Evolutionary conservation across 2,113 vertebrate genomes (phyloP), one percentile per base, ranked within the genome.

Genomic region (Dasyurus viverrinus): DNA sequence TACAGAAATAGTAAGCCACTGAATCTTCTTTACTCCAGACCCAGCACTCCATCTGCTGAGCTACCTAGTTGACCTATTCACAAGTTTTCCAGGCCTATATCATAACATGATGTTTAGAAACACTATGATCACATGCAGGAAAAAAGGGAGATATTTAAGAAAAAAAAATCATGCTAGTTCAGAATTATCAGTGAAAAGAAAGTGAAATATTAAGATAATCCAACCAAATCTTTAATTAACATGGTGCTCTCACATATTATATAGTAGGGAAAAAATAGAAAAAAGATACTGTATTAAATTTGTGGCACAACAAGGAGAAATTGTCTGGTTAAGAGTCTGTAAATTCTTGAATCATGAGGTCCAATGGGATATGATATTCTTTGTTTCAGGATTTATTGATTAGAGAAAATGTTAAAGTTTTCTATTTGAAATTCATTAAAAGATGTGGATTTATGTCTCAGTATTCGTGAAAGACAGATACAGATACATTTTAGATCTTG

Each of bases 371-470:
- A 84, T 26, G 60, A 50, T 30, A 55, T 6, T 53, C 57, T 6
- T 27, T 68, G 47, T 10, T 95, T 95, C 91, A 54, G 27, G 0
- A 42, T 96, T 93, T 95, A 50, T 90, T 95, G 95, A 95, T 96
- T 90, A 97, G 46, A 95, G 53, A 36, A 92, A 90, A 8, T 89
- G 94, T 8, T 23, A 93, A 46, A 95, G 48, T 26, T 96, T 90
- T 91, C 1, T 76, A 90, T 94, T 97, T 93, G 52, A 95, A 91
- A 90, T 53, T 60, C 57, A 91, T 89, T 96, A 94, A 42, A 54
- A 94, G 54, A 30, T 52, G 54, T 25, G 54, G 5, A 55, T 96
- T 48, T 55, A 50, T n/a, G 84, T 23, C 19, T 95, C 92, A 96
- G 52, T 89, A 30, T 26, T n/a, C 53, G 26, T 84, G 12, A 96